A percentile compares a stretch with the other conserved stretches of the same genome.
Evolutionary conservation across 2,113 vertebrate species (phyloP).

Genomic region (Barnardius zonarius): DNA sequence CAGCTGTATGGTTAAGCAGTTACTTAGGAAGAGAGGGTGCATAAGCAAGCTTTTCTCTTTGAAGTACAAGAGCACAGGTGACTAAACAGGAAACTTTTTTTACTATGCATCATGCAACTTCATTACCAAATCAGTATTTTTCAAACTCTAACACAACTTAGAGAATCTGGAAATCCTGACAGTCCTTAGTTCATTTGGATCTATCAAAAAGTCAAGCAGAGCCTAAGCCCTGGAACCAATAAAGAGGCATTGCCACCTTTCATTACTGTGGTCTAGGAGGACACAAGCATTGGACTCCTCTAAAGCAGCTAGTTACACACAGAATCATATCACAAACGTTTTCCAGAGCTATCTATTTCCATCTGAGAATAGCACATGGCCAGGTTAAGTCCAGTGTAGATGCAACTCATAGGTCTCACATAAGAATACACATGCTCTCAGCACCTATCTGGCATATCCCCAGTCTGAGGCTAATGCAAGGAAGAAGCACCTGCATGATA

Average conservation of each 20-base stretch:
- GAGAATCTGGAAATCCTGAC: neutral
- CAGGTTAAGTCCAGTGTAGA: neutral
- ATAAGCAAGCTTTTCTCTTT: neutral
- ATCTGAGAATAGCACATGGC: neutral
- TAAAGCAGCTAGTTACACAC: neutral
- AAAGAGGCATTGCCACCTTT: neutral
- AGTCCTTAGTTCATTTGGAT: neutral
- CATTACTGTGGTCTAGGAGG: neutral
- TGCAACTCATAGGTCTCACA: neutral
- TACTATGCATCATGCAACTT: neutral
- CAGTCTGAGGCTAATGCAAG: fast-evolving
- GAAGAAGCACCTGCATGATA: neutral
- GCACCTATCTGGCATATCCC: neutral
- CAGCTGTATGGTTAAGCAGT: neutral
- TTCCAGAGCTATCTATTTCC: neutral
- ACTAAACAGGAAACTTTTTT: neutral
- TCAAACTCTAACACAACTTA: neutral
- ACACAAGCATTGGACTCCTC: neutral
- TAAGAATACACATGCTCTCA: neutral
- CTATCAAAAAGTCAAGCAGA: neutral
- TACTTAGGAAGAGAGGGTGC: neutral
- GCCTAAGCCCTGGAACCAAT: neutral
- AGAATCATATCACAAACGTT: neutral
- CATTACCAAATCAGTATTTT: neutral
- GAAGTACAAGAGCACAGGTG: neutral